phyloP scores from a whole-genome alignment of 2,797 vertebrate species.

The Falco biarmicus region DNA sequence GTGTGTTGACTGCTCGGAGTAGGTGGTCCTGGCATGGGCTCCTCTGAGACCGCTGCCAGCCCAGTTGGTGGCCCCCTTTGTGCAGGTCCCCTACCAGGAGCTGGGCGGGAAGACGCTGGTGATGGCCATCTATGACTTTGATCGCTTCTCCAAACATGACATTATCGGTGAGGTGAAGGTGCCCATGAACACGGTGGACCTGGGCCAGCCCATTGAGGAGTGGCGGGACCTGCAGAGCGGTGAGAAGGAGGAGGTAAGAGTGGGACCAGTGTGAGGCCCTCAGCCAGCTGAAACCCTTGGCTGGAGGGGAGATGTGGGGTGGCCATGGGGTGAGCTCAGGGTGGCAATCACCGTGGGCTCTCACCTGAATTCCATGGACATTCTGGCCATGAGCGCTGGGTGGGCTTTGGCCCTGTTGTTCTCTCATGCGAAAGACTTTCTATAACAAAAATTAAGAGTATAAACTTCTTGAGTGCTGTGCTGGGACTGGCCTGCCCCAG shows the following conservation, averaged over 20 bases:
- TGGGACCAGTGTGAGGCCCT: accelerated
- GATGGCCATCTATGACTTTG: conserved; percentile 97
- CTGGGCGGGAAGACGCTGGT: conserved; percentile 95
- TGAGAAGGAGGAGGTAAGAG: conserved; percentile 93
- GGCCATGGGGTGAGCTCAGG: neutral
- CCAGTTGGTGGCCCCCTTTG: neutral
- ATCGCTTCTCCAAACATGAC: conserved; percentile 98
- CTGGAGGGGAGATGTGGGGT: neutral
- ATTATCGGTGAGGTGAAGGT: conserved; percentile 96
- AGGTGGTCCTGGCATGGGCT: neutral
- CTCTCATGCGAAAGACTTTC: neutral
- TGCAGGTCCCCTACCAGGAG: conserved; percentile 94
- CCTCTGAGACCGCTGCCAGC: neutral
- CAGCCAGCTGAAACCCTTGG: neutral
- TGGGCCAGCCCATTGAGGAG: conserved; percentile 95
- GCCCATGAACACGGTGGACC: conserved; percentile 94
- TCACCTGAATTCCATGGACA: neutral
- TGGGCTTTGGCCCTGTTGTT: neutral
- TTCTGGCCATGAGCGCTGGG: neutral
- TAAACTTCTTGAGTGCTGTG: neutral
- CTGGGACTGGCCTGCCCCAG: neutral
- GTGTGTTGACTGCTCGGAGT: neutral
- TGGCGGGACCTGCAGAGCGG: conserved; percentile 96
- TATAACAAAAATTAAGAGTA: neutral
- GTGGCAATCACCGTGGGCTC: accelerated